Evolutionary conservation across 2,797 vertebrate genomes (phyloP), one percentile per base, ranked within the genome.

Genomic region (Smutsia temminckii): DNA sequence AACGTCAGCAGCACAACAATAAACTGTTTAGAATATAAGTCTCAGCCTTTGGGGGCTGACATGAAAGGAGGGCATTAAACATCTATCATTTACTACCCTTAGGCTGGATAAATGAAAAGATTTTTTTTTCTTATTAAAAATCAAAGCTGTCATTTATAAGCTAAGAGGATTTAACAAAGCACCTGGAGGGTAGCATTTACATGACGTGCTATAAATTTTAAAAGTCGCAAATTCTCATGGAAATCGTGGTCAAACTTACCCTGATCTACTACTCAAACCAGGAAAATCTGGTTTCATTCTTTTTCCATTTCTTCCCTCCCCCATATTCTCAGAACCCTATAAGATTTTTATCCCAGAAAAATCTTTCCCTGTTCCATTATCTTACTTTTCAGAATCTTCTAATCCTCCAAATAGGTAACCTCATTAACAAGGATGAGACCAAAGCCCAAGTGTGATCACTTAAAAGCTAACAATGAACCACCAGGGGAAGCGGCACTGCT

Each of bases 91-190:
- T 98, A 98, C 93, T 79, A 96, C 96, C 97, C 89, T 97, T 87
- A 91, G 95, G 93, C 86, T 84, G 89, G 92, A 97, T 98, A 98
- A 98, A 97, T 97, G 96, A 97, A 98, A 98, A 98, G 94, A 97
- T 96, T 97, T 98, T 97, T 97, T 97, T 97, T 97, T 93, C 86
- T 86, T 88, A 93, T 85, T 91, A 96, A 97, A 90, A 97, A 97
- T 96, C 95, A 95, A 98, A 97, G 92, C 96, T 98, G 97, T 96
- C 97, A 98, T 94, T 98, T 97, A 97, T 97, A 97, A 98, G 95
- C 97, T 98, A 98, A 98, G 98, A 98, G 97, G 98, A 98, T 98
- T 98, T 98, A 83, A 96, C 95, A 95, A 98, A 98, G 94, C 88
- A 96, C 85, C 97, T 95, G 77, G 97, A 97, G 96, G 96, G 94